Evolutionary conservation across 2,113 vertebrate genomes (phyloP).

Genomic region (Psilopsiagon aymara): DNA sequence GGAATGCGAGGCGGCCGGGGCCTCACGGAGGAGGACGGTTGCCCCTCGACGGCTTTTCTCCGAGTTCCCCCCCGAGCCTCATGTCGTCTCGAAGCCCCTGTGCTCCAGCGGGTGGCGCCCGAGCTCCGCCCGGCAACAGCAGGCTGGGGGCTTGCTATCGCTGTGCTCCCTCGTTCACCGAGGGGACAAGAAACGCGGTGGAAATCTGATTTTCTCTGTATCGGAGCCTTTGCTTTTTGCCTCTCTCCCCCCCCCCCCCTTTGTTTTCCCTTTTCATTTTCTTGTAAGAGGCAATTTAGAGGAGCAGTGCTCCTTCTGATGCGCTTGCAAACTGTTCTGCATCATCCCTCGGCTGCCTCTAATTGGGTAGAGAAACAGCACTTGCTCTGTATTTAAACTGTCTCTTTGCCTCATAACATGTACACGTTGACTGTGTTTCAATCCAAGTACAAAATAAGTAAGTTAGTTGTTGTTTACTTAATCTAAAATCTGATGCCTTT

Average conservation of each 20-base stretch:
- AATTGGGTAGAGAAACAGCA: accelerated
- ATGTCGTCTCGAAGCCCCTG: accelerated
- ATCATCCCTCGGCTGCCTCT: not conserved
- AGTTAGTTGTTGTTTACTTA: not conserved
- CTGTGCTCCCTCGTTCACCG: too few relatives aligned
- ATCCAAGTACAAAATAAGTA: not conserved
- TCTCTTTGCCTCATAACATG: accelerated
- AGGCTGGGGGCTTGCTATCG: not conserved
- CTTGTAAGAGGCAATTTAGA: not conserved
- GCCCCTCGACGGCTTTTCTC: not conserved
- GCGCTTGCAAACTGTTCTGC: accelerated
- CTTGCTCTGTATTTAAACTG: not conserved
- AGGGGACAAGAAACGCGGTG: accelerated
- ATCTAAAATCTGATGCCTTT: not conserved
- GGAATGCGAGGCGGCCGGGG: accelerated
- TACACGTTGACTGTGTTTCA: not conserved
- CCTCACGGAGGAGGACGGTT: not conserved
- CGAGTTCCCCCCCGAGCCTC: accelerated
- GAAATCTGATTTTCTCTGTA: not conserved
- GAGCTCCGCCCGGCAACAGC: not conserved
- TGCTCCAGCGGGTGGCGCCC: not conserved
- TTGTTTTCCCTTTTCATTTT: not conserved
- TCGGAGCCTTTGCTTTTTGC: not conserved
- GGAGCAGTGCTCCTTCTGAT: not conserved
- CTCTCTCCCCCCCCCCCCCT: accelerated